Conservation (phyloP, 2,113 vertebrate genomes). For the Neolamprologus sp. region DNA sequence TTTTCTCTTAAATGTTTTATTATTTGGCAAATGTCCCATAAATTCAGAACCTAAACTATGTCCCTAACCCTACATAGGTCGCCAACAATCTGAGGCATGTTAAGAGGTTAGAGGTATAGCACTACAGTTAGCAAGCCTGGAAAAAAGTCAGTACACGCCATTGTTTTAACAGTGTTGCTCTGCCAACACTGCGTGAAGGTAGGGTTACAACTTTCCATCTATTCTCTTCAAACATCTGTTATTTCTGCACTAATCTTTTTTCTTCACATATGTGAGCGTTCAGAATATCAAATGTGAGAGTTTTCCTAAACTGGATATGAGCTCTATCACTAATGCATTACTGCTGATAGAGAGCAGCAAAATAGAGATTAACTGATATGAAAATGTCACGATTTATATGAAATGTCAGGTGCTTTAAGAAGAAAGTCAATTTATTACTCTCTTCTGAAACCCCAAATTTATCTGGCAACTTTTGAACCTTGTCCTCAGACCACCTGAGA, state of each 20-base stretch:
- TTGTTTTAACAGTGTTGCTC: neutral
- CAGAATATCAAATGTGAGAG: neutral
- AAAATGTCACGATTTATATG: neutral
- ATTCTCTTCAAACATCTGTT: neutral
- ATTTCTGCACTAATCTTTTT: neutral
- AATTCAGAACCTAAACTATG: neutral
- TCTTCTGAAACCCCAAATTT: neutral
- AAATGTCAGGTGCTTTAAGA: neutral
- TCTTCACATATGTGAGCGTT: neutral
- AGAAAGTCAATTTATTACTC: neutral
- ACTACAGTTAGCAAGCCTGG: neutral
- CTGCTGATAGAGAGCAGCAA: neutral
- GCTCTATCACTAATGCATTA: neutral
- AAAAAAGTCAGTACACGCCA: neutral
- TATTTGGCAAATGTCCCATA: neutral
- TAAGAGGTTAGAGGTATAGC: neutral
- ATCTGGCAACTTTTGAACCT: neutral
- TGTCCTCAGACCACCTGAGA: conserved; percentile 27
- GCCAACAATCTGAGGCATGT: neutral
- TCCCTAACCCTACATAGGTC: neutral
- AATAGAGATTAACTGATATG: neutral
- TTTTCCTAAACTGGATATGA: neutral
- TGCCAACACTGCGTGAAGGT: neutral
- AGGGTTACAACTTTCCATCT: neutral
- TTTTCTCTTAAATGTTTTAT: neutral